Percentiles rank a stretch among this genome's conserved stretches.
phyloP scores from a whole-genome alignment of 2,797 vertebrate species.

The Ara ararauna region DNA sequence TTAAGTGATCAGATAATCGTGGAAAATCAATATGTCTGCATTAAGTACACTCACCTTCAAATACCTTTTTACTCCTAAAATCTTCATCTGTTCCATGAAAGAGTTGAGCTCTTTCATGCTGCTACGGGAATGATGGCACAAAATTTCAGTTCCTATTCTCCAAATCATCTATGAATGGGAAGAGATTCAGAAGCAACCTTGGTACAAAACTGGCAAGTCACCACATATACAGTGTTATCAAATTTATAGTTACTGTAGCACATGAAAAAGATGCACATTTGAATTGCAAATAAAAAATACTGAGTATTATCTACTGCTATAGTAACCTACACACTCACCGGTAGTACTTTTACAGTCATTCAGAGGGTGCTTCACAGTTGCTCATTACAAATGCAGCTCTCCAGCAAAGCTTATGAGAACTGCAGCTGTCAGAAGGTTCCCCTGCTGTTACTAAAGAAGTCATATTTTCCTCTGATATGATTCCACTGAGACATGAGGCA shows the following conservation, averaged over 20 bases:
- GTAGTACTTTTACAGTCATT: neutral
- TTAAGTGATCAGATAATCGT: neutral
- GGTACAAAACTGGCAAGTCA: neutral
- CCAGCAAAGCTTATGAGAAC: neutral
- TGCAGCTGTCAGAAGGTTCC: neutral
- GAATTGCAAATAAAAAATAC: neutral
- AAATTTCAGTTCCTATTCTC: constrained; percentile 89
- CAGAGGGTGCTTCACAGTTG: neutral
- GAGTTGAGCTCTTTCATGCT: constrained; percentile 81
- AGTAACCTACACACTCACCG: neutral
- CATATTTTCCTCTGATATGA: neutral
- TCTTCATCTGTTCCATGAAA: constrained; percentile 90
- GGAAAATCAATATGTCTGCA: neutral
- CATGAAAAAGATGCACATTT: neutral
- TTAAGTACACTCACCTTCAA: constrained; percentile 79
- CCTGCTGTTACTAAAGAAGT: neutral
- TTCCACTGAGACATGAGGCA: neutral
- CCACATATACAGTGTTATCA: neutral
- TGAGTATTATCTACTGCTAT: neutral
- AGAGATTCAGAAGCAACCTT: neutral
- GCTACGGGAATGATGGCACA: constrained; percentile 85
- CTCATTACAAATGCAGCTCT: neutral
- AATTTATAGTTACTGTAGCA: neutral
- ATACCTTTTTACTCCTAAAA: constrained; percentile 84
- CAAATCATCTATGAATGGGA: constrained; percentile 82